Evolutionary conservation across 2,113 vertebrate species (phyloP).

Genomic region (Rutilus rutilus): DNA sequence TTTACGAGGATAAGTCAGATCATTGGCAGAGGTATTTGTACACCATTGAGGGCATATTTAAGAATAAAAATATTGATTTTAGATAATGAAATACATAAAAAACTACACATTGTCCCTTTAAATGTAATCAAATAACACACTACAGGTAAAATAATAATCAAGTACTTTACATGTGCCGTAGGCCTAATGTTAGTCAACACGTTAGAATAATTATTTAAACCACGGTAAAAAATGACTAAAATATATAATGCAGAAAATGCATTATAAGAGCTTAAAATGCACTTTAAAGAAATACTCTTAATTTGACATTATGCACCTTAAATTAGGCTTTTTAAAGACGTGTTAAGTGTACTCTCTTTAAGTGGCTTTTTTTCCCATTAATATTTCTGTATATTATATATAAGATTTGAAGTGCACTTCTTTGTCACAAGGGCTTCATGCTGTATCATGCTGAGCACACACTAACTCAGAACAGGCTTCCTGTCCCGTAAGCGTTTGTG

Average conservation of each 20-base stretch:
- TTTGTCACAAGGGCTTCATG: background rate
- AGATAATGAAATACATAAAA: too few species aligned
- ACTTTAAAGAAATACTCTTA: background rate
- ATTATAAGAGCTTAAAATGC: background rate
- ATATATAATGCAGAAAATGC: background rate
- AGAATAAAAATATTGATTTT: too few species aligned
- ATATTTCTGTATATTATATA: too few species aligned
- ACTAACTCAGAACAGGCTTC: conserved; percentile 29
- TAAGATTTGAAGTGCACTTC: too few species aligned
- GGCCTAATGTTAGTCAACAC: background rate
- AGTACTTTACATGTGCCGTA: background rate
- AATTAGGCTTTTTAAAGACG: too few species aligned
- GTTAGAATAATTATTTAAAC: background rate
- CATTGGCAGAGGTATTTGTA: too few species aligned
- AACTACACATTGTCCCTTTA: too few species aligned
- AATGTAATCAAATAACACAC: background rate
- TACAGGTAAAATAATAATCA: background rate
- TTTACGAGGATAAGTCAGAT: too few species aligned
- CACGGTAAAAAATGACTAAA: background rate
- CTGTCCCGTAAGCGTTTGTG: conserved; percentile 14
- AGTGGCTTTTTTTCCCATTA: too few species aligned
- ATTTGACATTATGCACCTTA: too few species aligned
- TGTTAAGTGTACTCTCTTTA: too few species aligned
- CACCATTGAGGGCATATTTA: too few species aligned
- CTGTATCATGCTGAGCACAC: conserved; percentile 41